Evolutionary conservation across 2,888 invertebrate species (phyloP), one percentile per base, ranked within the genome.

Genomic region (Drosophila paracracens): DNA sequence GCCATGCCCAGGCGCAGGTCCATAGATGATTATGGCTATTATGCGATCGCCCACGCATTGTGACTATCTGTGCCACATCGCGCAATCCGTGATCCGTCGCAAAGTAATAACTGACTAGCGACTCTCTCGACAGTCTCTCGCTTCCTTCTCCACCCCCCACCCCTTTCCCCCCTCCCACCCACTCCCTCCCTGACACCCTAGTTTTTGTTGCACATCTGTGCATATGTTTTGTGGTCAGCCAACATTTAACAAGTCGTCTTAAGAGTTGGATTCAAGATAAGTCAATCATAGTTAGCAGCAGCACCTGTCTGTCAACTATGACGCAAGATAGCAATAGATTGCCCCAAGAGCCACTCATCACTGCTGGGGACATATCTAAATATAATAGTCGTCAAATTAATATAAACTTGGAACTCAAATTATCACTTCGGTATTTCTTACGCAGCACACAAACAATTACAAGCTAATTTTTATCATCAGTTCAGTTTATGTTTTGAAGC

Each of bases 21-120:
- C 70, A 58, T 69, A 57, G 69, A 73, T 77, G 77, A 77, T 77
- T 77, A 74, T 77, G 77, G 74, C 77, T 64, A 77, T 77, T 77
- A 77, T 77, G 78, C 70, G 70, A 51, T 70, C 77, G 74, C 77
- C 77, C 77, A 77, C 77, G 74, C 77, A 73, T 66, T 50, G 53
- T 25, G 60, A 63, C 46, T 63, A 73, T 77, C 73, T 77, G 77
- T 77, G 77, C 73, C 77, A 77, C 69, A 69, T 57, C 67, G 67
- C 57, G 62, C 76, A 70, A 76, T 64, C 65, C 38, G 56, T 27
- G 46, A 46, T 46, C 46, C 56, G 61, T 53, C 51, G 43, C 54
- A 48, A 46, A 52, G 59, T 70, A 58, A 62, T 67, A 54, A 66
- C 73, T 58, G 60, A 51, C 46, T 53, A 48, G 60, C 60, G 56